Evolutionary conservation across 1,140 invertebrate genomes (phyloP), one percentile per base, ranked within the genome.

Genomic region (Panagrolaimus sp.): DNA sequence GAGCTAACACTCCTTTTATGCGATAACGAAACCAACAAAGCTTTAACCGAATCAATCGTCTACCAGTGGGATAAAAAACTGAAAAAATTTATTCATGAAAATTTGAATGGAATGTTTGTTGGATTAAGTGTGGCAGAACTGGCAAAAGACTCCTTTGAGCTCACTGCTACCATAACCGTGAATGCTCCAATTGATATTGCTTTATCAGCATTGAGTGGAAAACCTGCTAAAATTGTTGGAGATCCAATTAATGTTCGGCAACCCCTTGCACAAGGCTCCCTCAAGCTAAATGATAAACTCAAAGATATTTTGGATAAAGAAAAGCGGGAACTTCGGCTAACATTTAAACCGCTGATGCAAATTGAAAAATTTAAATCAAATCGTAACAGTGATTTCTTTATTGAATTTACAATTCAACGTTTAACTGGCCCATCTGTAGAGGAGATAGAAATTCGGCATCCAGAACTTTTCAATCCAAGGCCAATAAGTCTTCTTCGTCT

Each of bases 221-320:
- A 57, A 27, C 51, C 51, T 20, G 13, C 20, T 11, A 57, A 57
- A 27, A 57, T 27, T 57, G 9, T 11, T 11, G 51, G 51, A 11
- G 51, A 57, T 25, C 51, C 51, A 4, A 57, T 57, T 20, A 11
- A 16, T 25, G 31, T 38, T 38, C 31, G 31, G 7, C 31, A 38
- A 8, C 51, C 51, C 1, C 20, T 57, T 27, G 51, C 51, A 13
- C 20, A 57, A 16, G 51, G 20, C 3, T 13, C 67, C 5, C 7
- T 62, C 1, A 47, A 67, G 20, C 45, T 73, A 5, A 31, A 48
- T 5, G 68, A 73, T 23, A 43, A 64, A 62, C 25, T 69, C 23
- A 44, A 47, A 23, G 65, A 73, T 23, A 69, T 73, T 31, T 66
- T 66, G 51, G 67, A 73, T 31, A 73, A 73, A 46, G 72, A 73